phyloP scores from a whole-genome alignment of 2,113 vertebrate genomes.

The Amia ocellicauda region DNA sequence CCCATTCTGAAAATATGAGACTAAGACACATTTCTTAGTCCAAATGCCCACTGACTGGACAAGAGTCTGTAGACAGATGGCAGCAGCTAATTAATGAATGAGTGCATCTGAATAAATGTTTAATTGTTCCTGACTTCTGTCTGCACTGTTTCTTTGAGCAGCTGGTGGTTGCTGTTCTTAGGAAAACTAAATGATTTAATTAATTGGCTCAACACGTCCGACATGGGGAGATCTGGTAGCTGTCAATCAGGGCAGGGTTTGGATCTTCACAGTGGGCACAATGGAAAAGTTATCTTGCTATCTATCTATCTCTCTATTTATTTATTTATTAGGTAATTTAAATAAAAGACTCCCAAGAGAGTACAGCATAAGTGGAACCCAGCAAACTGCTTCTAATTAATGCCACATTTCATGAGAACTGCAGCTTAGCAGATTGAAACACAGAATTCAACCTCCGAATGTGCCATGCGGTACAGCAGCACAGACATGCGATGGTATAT shows the following conservation, averaged over 20 bases:
- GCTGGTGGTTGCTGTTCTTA: constrained; percentile 39
- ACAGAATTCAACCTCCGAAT: constrained; percentile 33
- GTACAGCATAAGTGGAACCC: neutral
- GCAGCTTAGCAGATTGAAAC: constrained; percentile 20
- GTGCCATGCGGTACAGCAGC: too few relatives aligned
- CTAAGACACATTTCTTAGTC: too few relatives aligned
- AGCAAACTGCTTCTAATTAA: constrained; percentile 2
- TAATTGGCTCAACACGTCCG: constrained; percentile 46
- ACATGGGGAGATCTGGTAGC: constrained; percentile 48
- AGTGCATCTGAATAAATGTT: constrained; percentile 29
- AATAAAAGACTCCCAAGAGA: too few relatives aligned
- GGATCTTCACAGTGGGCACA: too few relatives aligned
- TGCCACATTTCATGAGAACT: neutral
- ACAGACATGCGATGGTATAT: too few relatives aligned
- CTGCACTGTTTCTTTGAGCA: constrained; percentile 17
- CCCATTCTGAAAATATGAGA: too few relatives aligned
- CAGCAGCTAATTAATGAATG: constrained; percentile 28
- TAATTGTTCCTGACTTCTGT: constrained; percentile 12
- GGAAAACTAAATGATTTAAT: constrained; percentile 38
- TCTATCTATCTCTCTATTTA: too few relatives aligned
- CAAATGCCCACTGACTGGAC: too few relatives aligned
- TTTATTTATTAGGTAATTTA: too few relatives aligned
- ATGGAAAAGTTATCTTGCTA: too few relatives aligned
- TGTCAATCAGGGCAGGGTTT: constrained; percentile 40
- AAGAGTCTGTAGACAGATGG: neutral